Evolutionary conservation across 2,888 invertebrate genomes (phyloP), one percentile per base, ranked within the genome.

Genomic region (Vesta saturnalis): DNA sequence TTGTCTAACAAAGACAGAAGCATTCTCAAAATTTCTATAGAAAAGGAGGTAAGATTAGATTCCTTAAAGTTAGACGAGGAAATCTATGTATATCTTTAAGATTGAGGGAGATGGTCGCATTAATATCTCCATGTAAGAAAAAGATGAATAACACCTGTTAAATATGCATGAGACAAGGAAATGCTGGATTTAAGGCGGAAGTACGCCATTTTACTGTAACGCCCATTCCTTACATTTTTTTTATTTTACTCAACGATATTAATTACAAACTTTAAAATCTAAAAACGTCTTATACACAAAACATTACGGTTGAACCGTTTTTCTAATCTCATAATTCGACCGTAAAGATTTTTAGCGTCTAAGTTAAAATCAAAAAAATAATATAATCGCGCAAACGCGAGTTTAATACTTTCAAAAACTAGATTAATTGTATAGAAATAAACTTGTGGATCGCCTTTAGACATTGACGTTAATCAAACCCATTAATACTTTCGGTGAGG

Each of bases 91-190:
- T 67, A 70, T 70, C 73, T 73, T 73, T 56, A 72, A 71, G 73
- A 73, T 67, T 16, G 64, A 72, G 71, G 54, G 71, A 64, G 67
- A 70, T 23, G 61, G 61, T 30, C 12, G 66, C 58, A 64, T 63
- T 67, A 64, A 67, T 67, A 59, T 52, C 63, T 57, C 60, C 30
- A 60, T 60, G 67, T 60, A 70, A 70, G 70, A 74, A 71, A 72
- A 67, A 76, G 76, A 77, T 71, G 76, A 77, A 70, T 73, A 76
- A 73, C 78, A 82, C 81, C 82, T 81, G 81, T 79, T 82, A 82
- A 83, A 82, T 81, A 82, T 82, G 80, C 77, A 82, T 79, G 80
- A 81, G 80, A 79, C 81, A 80, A 81, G 81, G 82, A 82, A 82
- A 82, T 82, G 81, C 80, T 77, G 78, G 80, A 80, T 80, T 80